Evolutionary conservation across 1,140 invertebrate species (phyloP), one percentile per base, ranked within the genome.

Genomic region (Dermatophagoides farinae): DNA sequence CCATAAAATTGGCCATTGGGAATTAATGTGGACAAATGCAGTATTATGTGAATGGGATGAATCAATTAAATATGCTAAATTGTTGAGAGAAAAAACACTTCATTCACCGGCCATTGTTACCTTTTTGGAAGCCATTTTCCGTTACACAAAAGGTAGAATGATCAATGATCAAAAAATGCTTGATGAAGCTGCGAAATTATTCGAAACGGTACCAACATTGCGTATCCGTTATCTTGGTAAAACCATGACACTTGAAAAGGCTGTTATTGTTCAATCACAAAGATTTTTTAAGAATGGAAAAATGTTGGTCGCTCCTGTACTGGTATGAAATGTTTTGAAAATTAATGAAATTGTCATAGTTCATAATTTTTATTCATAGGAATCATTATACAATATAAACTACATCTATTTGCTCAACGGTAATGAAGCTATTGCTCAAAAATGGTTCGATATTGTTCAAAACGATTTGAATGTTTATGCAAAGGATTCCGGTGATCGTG

Each of bases 61-160:
- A 49, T 60, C 43, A 6, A 60, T 60, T 18, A 47, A 47, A 23
- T 60, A 60, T 43, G 58, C 58, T 49, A 8, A 50, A 22, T 41
- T 60, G 31, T 47, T 60, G 20, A 51, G 58, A 10, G 44, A 60
- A 50, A 60, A 60, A 22, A 60, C 58, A 38, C 9, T 60, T 8
- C 58, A 60, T 40, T 60, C 58, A 25, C 58, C 58, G 23, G 58
- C 58, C 9, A 60, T 60, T 60, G 44, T 47, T 6, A 50, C 58
- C 1, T 60, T 47, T 41, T 43, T 47, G 18, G 58, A 60, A 47
- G 58, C 18, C 1, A 31, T 60, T 14, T 60, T 60, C 31, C 58
- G 58, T 23, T 60, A 60, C 31, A 49, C 44, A 2, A 47, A 49
- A 25, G 58, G 41, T 16, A 37, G 22, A 14, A 11, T 47, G 10